phyloP scores from a whole-genome alignment of 2,113 vertebrate species.

The Microcebus jonahi region DNA sequence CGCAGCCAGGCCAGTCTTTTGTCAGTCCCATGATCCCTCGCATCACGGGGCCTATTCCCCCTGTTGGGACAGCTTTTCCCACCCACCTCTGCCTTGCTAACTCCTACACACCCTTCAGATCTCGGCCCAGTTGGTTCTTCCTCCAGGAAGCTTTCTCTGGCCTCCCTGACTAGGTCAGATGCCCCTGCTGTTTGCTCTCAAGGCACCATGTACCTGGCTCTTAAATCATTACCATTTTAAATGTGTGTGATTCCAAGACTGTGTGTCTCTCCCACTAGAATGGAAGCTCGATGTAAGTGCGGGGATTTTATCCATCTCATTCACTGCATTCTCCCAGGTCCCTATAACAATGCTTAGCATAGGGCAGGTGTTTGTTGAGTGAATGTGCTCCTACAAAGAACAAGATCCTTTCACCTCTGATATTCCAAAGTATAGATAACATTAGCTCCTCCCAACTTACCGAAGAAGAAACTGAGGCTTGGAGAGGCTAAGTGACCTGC shows the following conservation, averaged over 20 bases:
- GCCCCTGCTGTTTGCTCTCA: slow-evolving; percentile 72
- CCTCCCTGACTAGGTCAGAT: slow-evolving; percentile 79
- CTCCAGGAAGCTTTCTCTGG: slow-evolving; percentile 70
- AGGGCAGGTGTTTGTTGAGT: background rate
- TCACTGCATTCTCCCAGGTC: background rate
- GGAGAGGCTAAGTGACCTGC: background rate
- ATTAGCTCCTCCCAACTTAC: background rate
- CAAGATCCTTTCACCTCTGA: background rate
- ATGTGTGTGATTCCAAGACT: slow-evolving; percentile 15
- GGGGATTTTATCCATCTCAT: background rate
- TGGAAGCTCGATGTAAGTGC: background rate
- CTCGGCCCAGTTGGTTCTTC: slow-evolving; percentile 71
- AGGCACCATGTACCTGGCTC: slow-evolving; percentile 60
- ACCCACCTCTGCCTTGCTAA: slow-evolving; percentile 54
- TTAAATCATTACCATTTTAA: slow-evolving; percentile 49
- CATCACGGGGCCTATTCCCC: slow-evolving; percentile 56
- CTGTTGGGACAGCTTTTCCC: slow-evolving; percentile 48
- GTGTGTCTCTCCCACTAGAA: slow-evolving; percentile 38
- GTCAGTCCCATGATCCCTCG: slow-evolving; percentile 48
- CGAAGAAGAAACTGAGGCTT: background rate
- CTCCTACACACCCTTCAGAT: slow-evolving; percentile 77
- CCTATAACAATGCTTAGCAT: background rate
- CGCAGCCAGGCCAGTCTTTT: slow-evolving; percentile 41
- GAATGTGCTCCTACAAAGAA: background rate
- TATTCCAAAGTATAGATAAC: background rate